Conservation (phyloP, 2,797 vertebrate genomes). For the Myotis findleyi region DNA sequence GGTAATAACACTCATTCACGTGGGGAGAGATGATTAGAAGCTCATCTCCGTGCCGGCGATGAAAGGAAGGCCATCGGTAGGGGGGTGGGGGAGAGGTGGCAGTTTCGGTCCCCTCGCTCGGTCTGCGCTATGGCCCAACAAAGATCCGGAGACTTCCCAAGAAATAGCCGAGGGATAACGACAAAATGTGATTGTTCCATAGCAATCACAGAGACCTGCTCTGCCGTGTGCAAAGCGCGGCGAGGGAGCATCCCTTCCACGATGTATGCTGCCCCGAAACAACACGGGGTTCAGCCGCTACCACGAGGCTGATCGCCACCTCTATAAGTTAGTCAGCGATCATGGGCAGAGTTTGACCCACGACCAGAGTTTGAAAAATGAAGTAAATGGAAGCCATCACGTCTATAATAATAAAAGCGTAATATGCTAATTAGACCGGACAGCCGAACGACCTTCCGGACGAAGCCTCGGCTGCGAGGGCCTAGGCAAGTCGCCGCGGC, state of each 20-base stretch:
- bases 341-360: conserved; percentile 57
- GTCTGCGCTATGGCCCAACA: neutral
- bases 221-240: conserved; percentile 74
- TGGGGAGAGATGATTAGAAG: conserved; percentile 61
- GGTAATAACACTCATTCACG: conserved; percentile 52
- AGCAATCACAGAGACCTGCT: conserved; percentile 66
- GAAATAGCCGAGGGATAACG: conserved; percentile 48
- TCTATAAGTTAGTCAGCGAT: conserved; percentile 68
- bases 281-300: conserved; percentile 38
- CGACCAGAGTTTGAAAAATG: conserved; percentile 24
- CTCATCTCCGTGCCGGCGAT: neutral
- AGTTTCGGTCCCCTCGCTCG: neutral
- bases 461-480: too few relatives aligned
- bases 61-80: conserved; percentile 34
- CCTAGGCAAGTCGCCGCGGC: too few relatives aligned
- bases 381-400: neutral
- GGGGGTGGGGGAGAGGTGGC: neutral
- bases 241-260: conserved; percentile 73
- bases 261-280: conserved; percentile 62
- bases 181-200: conserved; percentile 67
- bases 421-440: too few relatives aligned
- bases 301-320: conserved; percentile 25
- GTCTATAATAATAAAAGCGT: too few relatives aligned
- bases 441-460: too few relatives aligned
- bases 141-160: conserved; percentile 55